These are phyloP conservation scores for Entomyzon cyanotis DNA, from an alignment of 2,113 vertebrate genomes.

Conservation along the genomic window DNA sequence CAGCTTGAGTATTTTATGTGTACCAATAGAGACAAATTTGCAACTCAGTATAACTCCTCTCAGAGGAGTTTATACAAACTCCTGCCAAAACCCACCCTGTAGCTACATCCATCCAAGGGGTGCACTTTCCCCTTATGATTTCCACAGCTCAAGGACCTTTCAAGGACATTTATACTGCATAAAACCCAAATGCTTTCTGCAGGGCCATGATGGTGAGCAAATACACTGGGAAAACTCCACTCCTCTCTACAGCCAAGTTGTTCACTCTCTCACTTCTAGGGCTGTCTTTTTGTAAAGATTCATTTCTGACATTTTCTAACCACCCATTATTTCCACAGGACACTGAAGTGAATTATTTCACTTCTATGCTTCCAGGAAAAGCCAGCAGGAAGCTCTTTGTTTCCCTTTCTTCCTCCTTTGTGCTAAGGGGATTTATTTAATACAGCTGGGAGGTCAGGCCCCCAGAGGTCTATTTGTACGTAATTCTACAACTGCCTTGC, in stretches of 20 bases:
- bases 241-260: neutral
- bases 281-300: neutral
- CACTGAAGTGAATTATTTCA: conserved; percentile 6
- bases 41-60: neutral
- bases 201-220: neutral
- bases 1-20: neutral
- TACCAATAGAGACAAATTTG: neutral
- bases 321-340: neutral
- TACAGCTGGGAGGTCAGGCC: conserved; percentile 36
- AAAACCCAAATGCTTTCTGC: neutral
- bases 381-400: conserved; percentile 50
- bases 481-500: conserved; percentile 40
- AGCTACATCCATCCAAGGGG: neutral
- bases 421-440: conserved; percentile 58
- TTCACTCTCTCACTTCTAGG: neutral
- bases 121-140: neutral
- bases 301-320: neutral
- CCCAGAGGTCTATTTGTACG: conserved; percentile 18
- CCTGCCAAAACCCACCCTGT: neutral
- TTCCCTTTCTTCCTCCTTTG: conserved; percentile 53
- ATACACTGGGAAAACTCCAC: neutral
- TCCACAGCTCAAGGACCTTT: neutral
- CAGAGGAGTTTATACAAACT: neutral
- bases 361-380: conserved; percentile 47
- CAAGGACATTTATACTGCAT: neutral